Evolutionary conservation across 2,113 vertebrate genomes (phyloP), one percentile per base, ranked within the genome.

Genomic region (Carassius gibelio): DNA sequence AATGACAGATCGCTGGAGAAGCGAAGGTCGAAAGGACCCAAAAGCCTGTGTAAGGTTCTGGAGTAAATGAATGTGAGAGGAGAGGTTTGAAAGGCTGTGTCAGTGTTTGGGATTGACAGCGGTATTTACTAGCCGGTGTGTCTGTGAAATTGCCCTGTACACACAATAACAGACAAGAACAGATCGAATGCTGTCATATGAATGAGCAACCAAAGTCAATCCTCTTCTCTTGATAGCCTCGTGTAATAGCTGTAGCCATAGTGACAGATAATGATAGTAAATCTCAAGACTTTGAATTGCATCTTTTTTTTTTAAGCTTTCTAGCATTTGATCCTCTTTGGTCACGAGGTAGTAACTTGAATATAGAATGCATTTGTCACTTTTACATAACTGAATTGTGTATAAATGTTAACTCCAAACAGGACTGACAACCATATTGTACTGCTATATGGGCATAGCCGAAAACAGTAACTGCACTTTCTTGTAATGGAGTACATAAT

Each of bases 21-120:
- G 61, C 68, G 62, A 81, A 81, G 62, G 62, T 81, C 6, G 19
- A 26, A 74, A 55, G 21, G 34, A 72, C 68, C 21, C 50, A 17
- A 59, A 83, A 52, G 50, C 66, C 81, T 38, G 30, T 23, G 11
- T 8, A 59, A 2, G 21, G 34, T 59, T 72, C 50, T 57, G 66
- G 34, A 72, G 64, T 55, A 82, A 83, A 71, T 80, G 11, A 42
- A 45, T 30, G 34, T 83, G 34, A 57, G 50, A 72, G n/a, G 75
- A 64, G 34, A 64, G 34, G 6, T 62, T 72, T 55, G 66, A 71
- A 42, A 82, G 66, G 21, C 13, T 61, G 50, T 84, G 15, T 64
- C 8, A 34, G 59, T 34, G 57, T 76, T 61, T 30, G n/a, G 4
- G 57, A 66, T 50, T 64, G 61, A 48, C n/a, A 30, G 59, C 2